These are phyloP conservation scores for Lathamus discolor DNA, from an alignment of 2,113 vertebrate genomes.

Conservation along the genomic window DNA sequence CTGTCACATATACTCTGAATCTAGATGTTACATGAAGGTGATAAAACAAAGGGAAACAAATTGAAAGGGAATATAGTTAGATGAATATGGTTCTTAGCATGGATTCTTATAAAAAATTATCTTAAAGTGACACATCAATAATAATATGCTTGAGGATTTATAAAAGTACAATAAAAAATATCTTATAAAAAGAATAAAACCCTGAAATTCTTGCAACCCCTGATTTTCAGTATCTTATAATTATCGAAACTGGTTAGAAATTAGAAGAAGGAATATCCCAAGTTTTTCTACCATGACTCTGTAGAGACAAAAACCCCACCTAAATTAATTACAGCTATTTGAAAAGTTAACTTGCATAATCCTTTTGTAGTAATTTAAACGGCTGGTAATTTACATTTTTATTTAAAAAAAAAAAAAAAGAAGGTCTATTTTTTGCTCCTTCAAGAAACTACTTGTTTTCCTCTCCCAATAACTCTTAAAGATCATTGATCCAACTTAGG, in stretches of 20 bases:
- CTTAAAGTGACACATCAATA: not conserved
- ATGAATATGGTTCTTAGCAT: not conserved
- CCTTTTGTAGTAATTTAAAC: not conserved
- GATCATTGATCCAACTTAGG: not conserved
- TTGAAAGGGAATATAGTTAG: not conserved
- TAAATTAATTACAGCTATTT: not conserved
- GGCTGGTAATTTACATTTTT: not conserved
- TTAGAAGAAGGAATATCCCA: not conserved
- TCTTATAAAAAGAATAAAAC: not conserved
- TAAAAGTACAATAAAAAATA: not conserved
- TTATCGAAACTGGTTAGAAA: not conserved
- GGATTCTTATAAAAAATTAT: not conserved
- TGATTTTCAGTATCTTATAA: not conserved
- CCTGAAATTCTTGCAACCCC: not conserved
- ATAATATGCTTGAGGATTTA: not conserved
- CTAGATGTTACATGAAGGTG: not conserved
- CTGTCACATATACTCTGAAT: not conserved
- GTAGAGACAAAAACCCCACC: not conserved
- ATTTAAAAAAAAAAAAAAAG: not conserved
- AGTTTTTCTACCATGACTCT: not conserved
- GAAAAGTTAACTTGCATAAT: not conserved
- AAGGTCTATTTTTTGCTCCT: not conserved
- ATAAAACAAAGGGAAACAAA: not conserved
- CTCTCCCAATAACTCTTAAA: not conserved
- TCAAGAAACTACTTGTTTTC: not conserved